These are phyloP conservation scores for Zaprionus tsacasi DNA, from an alignment of 1,140 invertebrate genomes.

Conservation along the genomic window DNA sequence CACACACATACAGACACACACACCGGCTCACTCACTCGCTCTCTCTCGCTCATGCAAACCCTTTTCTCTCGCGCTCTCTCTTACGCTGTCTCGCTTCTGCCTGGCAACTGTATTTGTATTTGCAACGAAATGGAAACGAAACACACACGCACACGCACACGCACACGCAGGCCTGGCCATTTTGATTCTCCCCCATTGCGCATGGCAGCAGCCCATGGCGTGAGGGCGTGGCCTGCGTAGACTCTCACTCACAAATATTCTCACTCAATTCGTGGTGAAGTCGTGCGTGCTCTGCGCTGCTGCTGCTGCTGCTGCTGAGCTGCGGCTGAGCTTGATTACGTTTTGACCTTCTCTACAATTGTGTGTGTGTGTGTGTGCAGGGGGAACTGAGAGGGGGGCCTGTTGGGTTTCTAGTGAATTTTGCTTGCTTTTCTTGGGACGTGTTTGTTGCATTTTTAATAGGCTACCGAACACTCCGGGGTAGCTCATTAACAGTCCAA, in stretches of 20 bases:
- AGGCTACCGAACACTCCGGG: slow-evolving; percentile 61
- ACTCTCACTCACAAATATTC: slow-evolving; percentile 29
- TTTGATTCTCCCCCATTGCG: slow-evolving; percentile 55
- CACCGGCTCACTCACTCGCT: no score
- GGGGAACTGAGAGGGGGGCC: not conserved
- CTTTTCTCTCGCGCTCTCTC: slow-evolving; percentile 9
- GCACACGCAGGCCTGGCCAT: slow-evolving; percentile 54
- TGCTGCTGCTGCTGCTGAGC: slow-evolving; percentile 10
- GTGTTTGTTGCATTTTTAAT: slow-evolving; percentile 77
- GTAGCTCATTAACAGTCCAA: slow-evolving; percentile 74
- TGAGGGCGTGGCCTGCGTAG: slow-evolving; percentile 46
- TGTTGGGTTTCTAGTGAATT: not conserved
- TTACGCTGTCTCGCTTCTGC: slow-evolving; percentile 14
- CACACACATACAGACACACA: slow-evolving; percentile 17
- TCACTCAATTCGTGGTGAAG: slow-evolving; percentile 59
- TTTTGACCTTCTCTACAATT: slow-evolving; percentile 70
- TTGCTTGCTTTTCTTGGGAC: slow-evolving; percentile 50
- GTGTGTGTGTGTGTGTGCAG: not conserved
- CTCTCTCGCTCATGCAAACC: slow-evolving; percentile 12
- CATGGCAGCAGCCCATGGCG: slow-evolving; percentile 26
- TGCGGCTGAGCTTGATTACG: slow-evolving; percentile 56
- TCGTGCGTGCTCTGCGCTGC: slow-evolving; percentile 31
- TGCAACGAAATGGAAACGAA: slow-evolving; percentile 61
- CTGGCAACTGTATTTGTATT: no score
- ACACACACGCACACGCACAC: slow-evolving; percentile 24